Base-by-base conservation (phyloP, 2,113 vertebrate genomes). In the Eulemur rufifrons region DNA sequence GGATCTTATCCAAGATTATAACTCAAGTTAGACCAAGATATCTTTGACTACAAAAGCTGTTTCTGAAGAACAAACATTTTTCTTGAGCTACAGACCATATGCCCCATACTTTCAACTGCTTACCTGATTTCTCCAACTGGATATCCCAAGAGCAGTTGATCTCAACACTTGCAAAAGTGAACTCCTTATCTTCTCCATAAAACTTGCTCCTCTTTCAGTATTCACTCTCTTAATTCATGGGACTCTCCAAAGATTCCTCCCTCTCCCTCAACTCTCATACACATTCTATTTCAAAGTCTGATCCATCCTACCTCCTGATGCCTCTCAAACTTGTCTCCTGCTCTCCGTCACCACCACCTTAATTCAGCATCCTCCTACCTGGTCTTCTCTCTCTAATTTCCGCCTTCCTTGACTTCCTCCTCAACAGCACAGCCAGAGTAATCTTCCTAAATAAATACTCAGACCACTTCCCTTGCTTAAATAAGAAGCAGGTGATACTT, bases 11-110 rank as follows among this genome's bases (percentile, higher is more conserved):
- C 63, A 89, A 73, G 10, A 56, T 5, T 50, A 3, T 74, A 73
- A 78, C 17, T 95, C 21, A 34, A 50, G 37, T 61, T 47, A 94
- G 9, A 81, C 10, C 37, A 52, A 37, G 23, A 77, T 27, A n/a
- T 71, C 59, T 96, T 39, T 86, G 29, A 88, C 34, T 66, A 59
- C 13, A 39, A 89, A 76, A 69, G 11, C 27, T 78, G 32, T 80
- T 95, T 74, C 66, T 71, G 91, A 89, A 86, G 54, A 89, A 85
- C 17, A 34, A 6, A 59, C 15, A 90, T 66, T 92, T 94, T 85
- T 69, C 59, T 76, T 88, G 69, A 84, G 45, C 45, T 63, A 50
- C 3, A 80, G 69, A 54, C 45, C 34, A 64, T 21, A 45, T 4
- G 56, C 78, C n/a, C 29, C 52, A 71, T 83, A 73, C 25, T 87